Percentiles rank a stretch among this genome's conserved stretches.
Evolutionary conservation across 2,888 invertebrate species (phyloP).

Genomic region (Ennomos fuscantarius): DNA sequence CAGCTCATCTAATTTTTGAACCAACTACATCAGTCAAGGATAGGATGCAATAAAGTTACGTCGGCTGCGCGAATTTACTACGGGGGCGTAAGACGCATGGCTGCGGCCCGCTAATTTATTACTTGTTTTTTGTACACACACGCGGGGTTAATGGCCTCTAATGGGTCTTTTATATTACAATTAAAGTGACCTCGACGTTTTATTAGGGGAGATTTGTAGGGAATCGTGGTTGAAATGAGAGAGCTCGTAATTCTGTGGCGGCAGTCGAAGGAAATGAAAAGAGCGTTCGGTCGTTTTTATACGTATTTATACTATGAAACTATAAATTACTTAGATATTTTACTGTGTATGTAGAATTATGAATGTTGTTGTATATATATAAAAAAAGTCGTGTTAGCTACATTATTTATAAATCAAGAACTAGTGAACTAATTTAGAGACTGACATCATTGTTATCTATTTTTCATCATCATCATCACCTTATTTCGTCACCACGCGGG

Average conservation of each 20-base stretch:
- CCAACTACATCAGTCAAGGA: conserved; percentile 26
- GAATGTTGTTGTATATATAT: too few relatives aligned
- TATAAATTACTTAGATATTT: background rate
- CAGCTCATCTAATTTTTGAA: conserved; percentile 1
- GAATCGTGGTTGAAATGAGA: conserved; percentile 36
- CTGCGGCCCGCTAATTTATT: conserved; percentile 73
- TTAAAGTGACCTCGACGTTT: conserved; percentile 64
- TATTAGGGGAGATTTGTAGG: conserved; percentile 46
- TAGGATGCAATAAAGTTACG: conserved; percentile 35
- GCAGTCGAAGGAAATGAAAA: conserved; percentile 9
- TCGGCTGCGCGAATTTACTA: conserved; percentile 58
- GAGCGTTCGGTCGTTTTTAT: conserved; percentile 11
- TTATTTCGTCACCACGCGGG: too few relatives aligned
- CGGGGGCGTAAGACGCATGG: conserved; percentile 68
- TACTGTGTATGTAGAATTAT: background rate
- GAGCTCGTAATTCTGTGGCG: conserved; percentile 20
- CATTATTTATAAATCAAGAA: too few relatives aligned
- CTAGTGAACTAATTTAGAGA: too few relatives aligned
- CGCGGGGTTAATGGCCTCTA: conserved; percentile 73
- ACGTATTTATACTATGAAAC: background rate
- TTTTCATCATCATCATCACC: too few relatives aligned
- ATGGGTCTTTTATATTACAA: conserved; percentile 74
- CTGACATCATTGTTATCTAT: too few relatives aligned
- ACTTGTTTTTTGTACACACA: conserved; percentile 76
- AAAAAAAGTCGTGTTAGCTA: too few relatives aligned